Percentiles rank a stretch among this genome's conserved stretches.
phyloP scores from a whole-genome alignment of 2,888 invertebrate genomes.

The Dione juno region DNA sequence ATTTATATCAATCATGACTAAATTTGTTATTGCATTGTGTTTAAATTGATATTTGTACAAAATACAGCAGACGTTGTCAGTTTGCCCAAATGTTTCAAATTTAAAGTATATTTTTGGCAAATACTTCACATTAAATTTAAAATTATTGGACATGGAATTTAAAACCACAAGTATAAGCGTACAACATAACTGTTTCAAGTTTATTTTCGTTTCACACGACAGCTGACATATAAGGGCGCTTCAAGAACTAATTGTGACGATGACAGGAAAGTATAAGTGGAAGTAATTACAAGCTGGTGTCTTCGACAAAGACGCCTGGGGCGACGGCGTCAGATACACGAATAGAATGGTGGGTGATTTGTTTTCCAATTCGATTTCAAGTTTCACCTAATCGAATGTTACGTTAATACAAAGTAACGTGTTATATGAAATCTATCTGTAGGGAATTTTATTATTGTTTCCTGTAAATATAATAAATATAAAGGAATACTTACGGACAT shows the following conservation, averaged over 20 bases:
- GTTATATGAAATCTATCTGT: not conserved
- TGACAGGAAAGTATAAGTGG: slow-evolving; percentile 67
- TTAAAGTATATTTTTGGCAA: no score
- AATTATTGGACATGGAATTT: not conserved
- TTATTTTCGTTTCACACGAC: slow-evolving; percentile 51
- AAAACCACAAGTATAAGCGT: not conserved
- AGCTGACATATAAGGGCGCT: slow-evolving; percentile 48
- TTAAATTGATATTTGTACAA: not conserved
- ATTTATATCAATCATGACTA: slow-evolving; percentile 18
- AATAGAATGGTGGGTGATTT: slow-evolving; percentile 68
- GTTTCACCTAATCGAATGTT: slow-evolving; percentile 46
- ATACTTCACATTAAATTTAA: not conserved
- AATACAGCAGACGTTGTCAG: not conserved
- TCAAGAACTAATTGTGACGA: slow-evolving; percentile 57
- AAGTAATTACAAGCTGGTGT: slow-evolving; percentile 72
- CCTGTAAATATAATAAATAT: no score
- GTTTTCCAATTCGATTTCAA: slow-evolving; percentile 46
- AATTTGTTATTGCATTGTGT: not conserved
- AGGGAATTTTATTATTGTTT: not conserved
- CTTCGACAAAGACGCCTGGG: slow-evolving; percentile 69
- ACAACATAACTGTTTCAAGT: slow-evolving; percentile 28
- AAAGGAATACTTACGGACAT: no score
- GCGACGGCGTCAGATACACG: slow-evolving; percentile 74
- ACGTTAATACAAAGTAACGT: not conserved
- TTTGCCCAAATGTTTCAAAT: slow-evolving; percentile 6